Evolutionary conservation across 2,797 vertebrate species (phyloP), one percentile per base, ranked within the genome.

Genomic region (Neolamprologus multifasciatus): DNA sequence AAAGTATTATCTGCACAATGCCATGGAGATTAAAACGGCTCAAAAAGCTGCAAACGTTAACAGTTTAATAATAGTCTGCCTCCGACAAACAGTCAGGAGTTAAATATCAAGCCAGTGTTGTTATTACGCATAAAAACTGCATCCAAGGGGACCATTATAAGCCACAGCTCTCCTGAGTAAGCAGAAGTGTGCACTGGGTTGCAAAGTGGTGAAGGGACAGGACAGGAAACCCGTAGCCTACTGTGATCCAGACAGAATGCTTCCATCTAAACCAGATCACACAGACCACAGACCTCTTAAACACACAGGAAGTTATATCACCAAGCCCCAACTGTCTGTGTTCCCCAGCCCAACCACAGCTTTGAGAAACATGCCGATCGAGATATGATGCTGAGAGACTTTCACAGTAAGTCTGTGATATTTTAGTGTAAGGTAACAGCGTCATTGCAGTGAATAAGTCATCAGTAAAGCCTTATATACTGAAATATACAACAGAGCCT

Each of bases 221-320:
- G 67, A 86, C 88, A 87, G 91, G 93, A 95, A 95, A 92, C 87
- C 81, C 78, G 1, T 88, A 90, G 88, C 86, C 92, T 84, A 87
- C 91, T 92, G 89, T 31, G 83, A 93, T 94, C 88, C 93, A 94
- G 95, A 94, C 93, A 93, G 85, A 94, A 92, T 21, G 81, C 89
- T 95, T 95, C 95, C 93, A 92, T 92, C 89, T 57, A 92, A 91
- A 92, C 92, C 94, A 95, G 94, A 96, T 95, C 95, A 96, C 87
- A 96, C 78, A 87, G 90, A 95, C 95, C 95, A 93, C 95, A 95
- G 92, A 80, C 87, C 89, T 90, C 83, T 91, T 92, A 92, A 94
- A 95, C 92, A 91, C 89, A 91, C 91, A 93, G 91, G 93, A 93
- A 91, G 93, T 95, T 94, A 93, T 90, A 93, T 93, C 93, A 94